A percentile compares a stretch with the other conserved stretches of the same genome.
phyloP scores from a whole-genome alignment of 2,888 invertebrate species.

The Lithophane socia region DNA sequence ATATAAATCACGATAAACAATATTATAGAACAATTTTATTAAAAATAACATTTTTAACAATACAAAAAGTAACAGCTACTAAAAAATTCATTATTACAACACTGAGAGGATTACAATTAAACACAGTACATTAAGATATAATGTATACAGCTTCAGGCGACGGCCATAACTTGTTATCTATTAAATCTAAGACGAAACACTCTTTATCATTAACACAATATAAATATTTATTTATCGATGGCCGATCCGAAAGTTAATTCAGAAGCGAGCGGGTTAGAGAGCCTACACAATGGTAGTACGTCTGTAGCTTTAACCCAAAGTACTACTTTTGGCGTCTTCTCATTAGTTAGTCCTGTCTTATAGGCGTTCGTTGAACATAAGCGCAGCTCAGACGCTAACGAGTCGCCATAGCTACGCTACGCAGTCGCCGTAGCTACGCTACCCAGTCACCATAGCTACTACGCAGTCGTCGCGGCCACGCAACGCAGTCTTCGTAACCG shows the following conservation, averaged over 20 bases:
- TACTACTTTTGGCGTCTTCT: background rate
- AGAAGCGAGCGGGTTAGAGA: constrained; percentile 80
- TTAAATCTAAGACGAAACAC: constrained; percentile 82
- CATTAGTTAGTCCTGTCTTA: background rate
- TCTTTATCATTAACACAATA: constrained; percentile 87
- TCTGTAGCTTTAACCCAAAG: background rate
- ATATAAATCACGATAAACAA: background rate
- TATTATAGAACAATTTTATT: constrained; percentile 20
- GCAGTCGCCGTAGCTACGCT: no score
- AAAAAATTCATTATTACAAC: constrained; percentile 42
- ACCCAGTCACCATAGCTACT: no score
- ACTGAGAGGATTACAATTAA: constrained; percentile 55
- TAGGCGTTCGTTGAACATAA: background rate
- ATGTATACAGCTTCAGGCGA: constrained; percentile 74
- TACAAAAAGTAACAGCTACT: constrained; percentile 14
- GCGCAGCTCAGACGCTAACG: background rate
- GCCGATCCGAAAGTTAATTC: constrained; percentile 78
- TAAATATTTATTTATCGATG: constrained; percentile 85
- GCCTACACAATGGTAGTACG: constrained; percentile 58
- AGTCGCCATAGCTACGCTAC: background rate
- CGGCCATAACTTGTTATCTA: constrained; percentile 77
- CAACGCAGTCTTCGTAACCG: no score
- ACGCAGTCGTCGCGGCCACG: no score
- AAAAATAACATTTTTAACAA: constrained; percentile 20
- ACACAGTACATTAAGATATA: constrained; percentile 58